phyloP scores from a whole-genome alignment of 1,140 invertebrate species.

The Drosophila elegans region DNA sequence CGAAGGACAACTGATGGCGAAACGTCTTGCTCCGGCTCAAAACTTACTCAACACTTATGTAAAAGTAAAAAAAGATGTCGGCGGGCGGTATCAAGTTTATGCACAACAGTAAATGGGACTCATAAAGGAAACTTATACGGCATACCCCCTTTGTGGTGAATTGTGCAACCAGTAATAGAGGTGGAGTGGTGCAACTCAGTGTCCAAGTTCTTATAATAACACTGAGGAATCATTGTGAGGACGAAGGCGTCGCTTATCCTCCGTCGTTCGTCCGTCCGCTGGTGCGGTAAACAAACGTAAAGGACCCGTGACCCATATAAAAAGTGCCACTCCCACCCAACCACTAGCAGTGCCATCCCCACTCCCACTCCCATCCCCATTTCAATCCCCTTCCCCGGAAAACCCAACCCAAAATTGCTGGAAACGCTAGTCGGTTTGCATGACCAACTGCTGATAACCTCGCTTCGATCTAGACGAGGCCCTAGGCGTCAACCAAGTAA shows the following conservation, averaged over 20 bases:
- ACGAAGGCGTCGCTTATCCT: conserved; percentile 10
- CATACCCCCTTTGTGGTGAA: not conserved
- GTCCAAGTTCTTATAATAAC: conserved; percentile 68
- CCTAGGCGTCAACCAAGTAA: conserved; percentile 25
- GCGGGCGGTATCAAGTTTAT: conserved; percentile 43
- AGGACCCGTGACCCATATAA: conserved; percentile 68
- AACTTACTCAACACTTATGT: conserved; percentile 53
- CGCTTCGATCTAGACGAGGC: conserved; percentile 14
- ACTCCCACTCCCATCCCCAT: not conserved
- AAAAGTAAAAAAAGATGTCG: conserved; percentile 42
- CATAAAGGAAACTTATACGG: conserved; percentile 34
- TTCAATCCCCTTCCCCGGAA: conserved; percentile 8
- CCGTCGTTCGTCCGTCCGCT: conserved; percentile 1
- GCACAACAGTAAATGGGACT: conserved; percentile 63
- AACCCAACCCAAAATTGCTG: conserved; percentile 28
- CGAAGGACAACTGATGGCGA: conserved; percentile 1
- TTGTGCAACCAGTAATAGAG: conserved; percentile 46
- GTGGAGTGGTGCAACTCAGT: conserved; percentile 35
- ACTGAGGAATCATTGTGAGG: conserved; percentile 16
- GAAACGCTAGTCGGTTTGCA: conserved; percentile 51
- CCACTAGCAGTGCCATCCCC: not conserved
- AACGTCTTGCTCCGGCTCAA: not conserved
- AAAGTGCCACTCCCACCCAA: conserved; percentile 20
- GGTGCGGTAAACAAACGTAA: conserved; percentile 72
- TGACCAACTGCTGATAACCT: conserved; percentile 67